Percentiles rank a stretch among this genome's conserved stretches.
Conservation (phyloP, 2,797 vertebrate genomes). For the Leptatherina wallacei region DNA sequence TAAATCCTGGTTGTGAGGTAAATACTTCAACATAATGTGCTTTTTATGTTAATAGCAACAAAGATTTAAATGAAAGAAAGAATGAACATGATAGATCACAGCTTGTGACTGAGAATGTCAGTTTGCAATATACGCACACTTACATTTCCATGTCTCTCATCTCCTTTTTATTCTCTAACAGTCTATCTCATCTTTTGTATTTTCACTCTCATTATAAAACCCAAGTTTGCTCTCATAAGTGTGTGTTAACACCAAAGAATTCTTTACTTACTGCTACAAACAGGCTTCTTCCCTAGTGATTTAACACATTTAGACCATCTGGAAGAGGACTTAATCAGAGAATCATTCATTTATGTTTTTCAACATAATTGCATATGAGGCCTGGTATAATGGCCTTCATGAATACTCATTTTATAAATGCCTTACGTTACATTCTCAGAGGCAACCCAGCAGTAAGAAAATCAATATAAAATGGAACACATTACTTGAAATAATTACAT, state of each 20-base stretch:
- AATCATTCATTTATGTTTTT: constrained; percentile 45
- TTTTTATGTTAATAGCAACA: constrained; percentile 46
- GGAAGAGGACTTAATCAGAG: constrained; percentile 25
- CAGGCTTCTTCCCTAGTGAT: constrained; percentile 13
- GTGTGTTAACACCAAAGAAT: constrained; percentile 14
- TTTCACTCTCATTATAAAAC: constrained; percentile 21
- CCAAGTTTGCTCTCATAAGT: constrained; percentile 22
- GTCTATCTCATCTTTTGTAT: constrained; percentile 11
- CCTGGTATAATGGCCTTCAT: neutral
- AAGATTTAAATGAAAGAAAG: constrained; percentile 50
- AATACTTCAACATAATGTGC: constrained; percentile 60
- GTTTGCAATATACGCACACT: constrained; percentile 26
- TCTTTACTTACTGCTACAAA: constrained; percentile 14
- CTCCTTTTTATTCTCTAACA: constrained; percentile 8
- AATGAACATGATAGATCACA: constrained; percentile 42
- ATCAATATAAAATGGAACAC: constrained; percentile 30
- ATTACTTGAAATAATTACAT: constrained; percentile 49
- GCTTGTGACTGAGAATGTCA: constrained; percentile 32
- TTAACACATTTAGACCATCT: constrained; percentile 37
- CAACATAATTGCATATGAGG: constrained; percentile 46
- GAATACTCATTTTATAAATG: constrained; percentile 4
- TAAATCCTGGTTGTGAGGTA: constrained; percentile 60
- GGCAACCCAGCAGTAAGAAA: constrained; percentile 36
- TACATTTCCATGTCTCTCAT: constrained; percentile 19
- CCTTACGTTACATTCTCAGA: constrained; percentile 26